Evolutionary conservation across 2,113 vertebrate genomes (phyloP).

Genomic region (Tor tambroides): DNA sequence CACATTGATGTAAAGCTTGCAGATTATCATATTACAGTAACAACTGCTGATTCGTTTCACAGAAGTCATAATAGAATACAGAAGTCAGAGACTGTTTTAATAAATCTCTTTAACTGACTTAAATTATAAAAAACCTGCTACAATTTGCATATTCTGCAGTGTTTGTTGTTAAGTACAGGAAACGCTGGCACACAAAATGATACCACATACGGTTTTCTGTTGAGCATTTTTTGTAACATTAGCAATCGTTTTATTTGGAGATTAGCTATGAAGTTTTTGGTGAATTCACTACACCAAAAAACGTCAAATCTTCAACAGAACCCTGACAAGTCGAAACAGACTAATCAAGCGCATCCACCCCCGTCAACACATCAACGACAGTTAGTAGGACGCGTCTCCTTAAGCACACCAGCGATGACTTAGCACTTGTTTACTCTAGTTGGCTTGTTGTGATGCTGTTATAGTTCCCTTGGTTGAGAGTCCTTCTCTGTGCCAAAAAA

Average conservation of each 20-base stretch:
- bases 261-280: not conserved
- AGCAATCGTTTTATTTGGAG: not conserved
- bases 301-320: conserved; percentile 32
- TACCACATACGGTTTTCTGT: not conserved
- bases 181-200: not conserved
- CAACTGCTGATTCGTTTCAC: not conserved
- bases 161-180: not conserved
- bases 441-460: conserved; percentile 39
- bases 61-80: not conserved
- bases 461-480: conserved; percentile 41
- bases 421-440: not conserved
- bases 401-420: not conserved
- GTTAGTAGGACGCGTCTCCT: not conserved
- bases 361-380: conserved; percentile 52
- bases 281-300: not conserved
- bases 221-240: not conserved
- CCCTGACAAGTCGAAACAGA: conserved; percentile 45
- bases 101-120: not conserved
- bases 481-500: conserved; percentile 47
- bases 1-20: not conserved
- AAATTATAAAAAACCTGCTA: not conserved
- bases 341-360: conserved; percentile 54
- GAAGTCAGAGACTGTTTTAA: not conserved
- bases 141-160: not conserved
- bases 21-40: not conserved